Evolutionary conservation across 2,888 invertebrate species (phyloP).

Genomic region (Ditylenchus weischeri): DNA sequence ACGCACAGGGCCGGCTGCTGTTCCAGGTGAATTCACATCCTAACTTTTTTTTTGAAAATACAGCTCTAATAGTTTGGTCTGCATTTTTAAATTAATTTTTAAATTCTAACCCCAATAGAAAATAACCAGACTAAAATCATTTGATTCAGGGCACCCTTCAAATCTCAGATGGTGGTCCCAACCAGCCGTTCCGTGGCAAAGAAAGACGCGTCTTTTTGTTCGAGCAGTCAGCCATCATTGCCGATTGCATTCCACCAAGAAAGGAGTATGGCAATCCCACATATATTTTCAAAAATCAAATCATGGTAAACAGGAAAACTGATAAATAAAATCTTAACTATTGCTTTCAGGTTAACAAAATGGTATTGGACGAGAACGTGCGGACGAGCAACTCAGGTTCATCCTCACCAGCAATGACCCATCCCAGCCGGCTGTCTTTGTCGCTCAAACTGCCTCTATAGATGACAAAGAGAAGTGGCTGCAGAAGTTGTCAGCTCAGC

Average conservation of each 20-base stretch:
- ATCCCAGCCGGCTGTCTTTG: constrained; percentile 70
- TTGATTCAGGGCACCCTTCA: constrained; percentile 60
- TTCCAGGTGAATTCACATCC: constrained; percentile 69
- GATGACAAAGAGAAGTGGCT: constrained; percentile 68
- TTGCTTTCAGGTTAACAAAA: constrained; percentile 81
- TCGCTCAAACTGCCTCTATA: constrained; percentile 74
- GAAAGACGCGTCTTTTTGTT: constrained; percentile 94
- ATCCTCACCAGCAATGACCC: constrained; percentile 71
- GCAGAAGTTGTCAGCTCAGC: constrained; percentile 72
- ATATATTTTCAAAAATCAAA: constrained; percentile 89
- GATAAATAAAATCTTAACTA: neutral
- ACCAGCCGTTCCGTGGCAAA: constrained; percentile 67
- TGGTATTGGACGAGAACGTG: constrained; percentile 66
- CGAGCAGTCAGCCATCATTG: constrained; percentile 94
- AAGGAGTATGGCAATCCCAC: constrained; percentile 83
- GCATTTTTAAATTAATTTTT: no score
- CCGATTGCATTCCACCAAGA: constrained; percentile 79
- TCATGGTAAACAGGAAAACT: constrained; percentile 71
- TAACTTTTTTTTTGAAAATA: neutral
- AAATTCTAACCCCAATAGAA: no score
- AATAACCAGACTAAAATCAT: neutral
- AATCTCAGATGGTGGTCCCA: constrained; percentile 60
- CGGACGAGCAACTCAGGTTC: constrained; percentile 72
- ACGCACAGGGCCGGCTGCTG: constrained; percentile 88
- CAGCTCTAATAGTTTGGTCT: no score